Percentiles rank a stretch among this genome's conserved stretches.
These are phyloP conservation scores for Glaucopsyche alexis DNA, from an alignment of 2,888 invertebrate genomes.

Conservation along the genomic window DNA sequence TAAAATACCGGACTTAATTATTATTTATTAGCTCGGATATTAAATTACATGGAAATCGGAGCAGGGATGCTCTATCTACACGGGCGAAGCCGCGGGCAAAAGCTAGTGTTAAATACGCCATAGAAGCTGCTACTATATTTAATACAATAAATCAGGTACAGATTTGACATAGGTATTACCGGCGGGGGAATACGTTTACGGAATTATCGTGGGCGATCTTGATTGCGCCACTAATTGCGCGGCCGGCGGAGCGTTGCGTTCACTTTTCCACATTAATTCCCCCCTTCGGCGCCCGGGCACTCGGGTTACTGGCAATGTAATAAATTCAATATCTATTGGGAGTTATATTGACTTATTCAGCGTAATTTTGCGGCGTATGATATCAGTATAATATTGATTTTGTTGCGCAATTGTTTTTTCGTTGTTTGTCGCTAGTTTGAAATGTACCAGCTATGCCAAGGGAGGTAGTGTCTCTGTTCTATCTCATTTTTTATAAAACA, in stretches of 20 bases:
- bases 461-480: no score
- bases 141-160: slow-evolving; percentile 10
- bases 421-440: no score
- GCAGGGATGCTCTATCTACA: no score
- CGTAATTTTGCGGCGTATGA: slow-evolving; percentile 21
- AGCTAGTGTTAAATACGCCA: no score
- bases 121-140: neutral
- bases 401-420: neutral
- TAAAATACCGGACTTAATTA: no score
- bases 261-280: slow-evolving; percentile 48
- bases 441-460: no score
- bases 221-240: slow-evolving; percentile 62
- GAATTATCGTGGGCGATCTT: slow-evolving; percentile 58
- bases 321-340: slow-evolving; percentile 43
- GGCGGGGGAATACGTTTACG: slow-evolving; percentile 50
- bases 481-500: no score
- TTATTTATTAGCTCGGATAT: no score
- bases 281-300: slow-evolving; percentile 32
- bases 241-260: slow-evolving; percentile 42
- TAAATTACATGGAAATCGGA: no score
- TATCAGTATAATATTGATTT: neutral
- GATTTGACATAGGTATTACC: slow-evolving; percentile 36
- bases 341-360: slow-evolving; percentile 30
- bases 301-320: slow-evolving; percentile 42
- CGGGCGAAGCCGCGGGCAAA: no score